A percentile compares a stretch with the other conserved stretches of the same genome.
These are phyloP conservation scores for Leptothorax acervorum DNA, from an alignment of 2,888 invertebrate species.

Conservation along the genomic window DNA sequence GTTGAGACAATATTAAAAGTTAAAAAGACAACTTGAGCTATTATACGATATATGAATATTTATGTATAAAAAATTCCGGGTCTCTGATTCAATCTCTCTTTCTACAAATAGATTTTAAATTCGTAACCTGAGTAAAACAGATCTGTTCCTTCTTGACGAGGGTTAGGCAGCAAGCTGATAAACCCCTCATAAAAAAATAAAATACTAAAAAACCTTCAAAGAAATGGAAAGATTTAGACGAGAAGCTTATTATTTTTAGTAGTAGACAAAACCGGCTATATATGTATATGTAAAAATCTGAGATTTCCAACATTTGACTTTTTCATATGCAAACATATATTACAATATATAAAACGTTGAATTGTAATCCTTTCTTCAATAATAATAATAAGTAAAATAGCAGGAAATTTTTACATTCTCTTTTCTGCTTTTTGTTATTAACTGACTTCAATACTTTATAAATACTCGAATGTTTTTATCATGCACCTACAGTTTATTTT, in stretches of 20 bases:
- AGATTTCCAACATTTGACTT: not conserved
- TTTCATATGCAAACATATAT: not conserved
- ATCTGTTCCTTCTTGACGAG: not conserved
- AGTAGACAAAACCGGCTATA: not conserved
- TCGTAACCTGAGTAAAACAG: not conserved
- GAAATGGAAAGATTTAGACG: not conserved
- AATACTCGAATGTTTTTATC: not conserved
- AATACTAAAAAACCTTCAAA: not conserved
- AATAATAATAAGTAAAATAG: not conserved
- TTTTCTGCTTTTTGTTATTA: not conserved
- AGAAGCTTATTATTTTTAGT: not conserved
- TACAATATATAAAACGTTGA: not conserved
- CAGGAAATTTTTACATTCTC: not conserved
- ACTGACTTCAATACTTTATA: not conserved
- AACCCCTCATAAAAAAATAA: not conserved
- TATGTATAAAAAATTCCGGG: not conserved
- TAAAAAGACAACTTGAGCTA: not conserved
- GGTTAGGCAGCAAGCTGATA: not conserved
- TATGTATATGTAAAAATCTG: not conserved
- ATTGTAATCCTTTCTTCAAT: not conserved
- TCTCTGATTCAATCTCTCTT: not conserved
- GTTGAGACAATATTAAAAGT: not conserved
- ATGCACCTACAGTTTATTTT: slow-evolving; percentile 1
- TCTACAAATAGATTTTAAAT: not conserved
- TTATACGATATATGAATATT: not conserved